These are phyloP conservation scores for Biston stratarius DNA, from an alignment of 2,888 invertebrate genomes.

Conservation along the genomic window DNA sequence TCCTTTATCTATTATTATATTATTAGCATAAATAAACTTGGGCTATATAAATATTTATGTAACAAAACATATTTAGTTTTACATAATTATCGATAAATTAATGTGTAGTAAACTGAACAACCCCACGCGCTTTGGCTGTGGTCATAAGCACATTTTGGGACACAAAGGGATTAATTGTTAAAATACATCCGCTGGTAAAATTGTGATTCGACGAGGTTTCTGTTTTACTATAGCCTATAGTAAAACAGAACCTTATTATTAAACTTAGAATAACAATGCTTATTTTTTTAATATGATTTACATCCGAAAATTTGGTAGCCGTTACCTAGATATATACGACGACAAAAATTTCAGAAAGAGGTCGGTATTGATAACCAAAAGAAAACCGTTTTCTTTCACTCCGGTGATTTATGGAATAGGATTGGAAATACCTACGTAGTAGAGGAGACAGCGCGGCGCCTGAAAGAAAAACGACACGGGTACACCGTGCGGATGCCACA, in stretches of 20 bases:
- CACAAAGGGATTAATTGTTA: constrained; percentile 34
- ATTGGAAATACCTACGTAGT: constrained; percentile 63
- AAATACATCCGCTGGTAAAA: constrained; percentile 20
- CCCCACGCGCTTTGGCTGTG: constrained; percentile 14
- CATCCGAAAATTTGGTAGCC: too few relatives aligned
- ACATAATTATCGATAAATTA: not conserved
- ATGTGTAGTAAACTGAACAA: constrained; percentile 6
- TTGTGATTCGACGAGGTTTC: constrained; percentile 12
- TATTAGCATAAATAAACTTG: too few relatives aligned
- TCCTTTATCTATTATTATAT: too few relatives aligned
- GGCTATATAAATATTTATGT: too few relatives aligned
- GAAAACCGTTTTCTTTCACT: constrained; percentile 44
- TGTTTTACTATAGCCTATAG: not conserved
- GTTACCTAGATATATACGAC: constrained; percentile 7
- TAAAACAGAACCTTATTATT: too few relatives aligned
- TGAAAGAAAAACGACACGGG: constrained; percentile 53
- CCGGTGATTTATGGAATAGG: constrained; percentile 66
- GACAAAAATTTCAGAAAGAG: constrained; percentile 42
- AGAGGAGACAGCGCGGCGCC: constrained; percentile 69
- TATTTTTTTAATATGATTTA: too few relatives aligned
- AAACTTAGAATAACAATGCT: too few relatives aligned
- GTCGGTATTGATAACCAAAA: constrained; percentile 58
- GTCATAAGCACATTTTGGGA: constrained; percentile 25
- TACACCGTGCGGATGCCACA: constrained; percentile 51
- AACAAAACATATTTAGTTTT: not conserved